Evolutionary conservation across 2,888 invertebrate genomes (phyloP), one percentile per base, ranked within the genome.

Genomic region (Coenonympha glycerion): DNA sequence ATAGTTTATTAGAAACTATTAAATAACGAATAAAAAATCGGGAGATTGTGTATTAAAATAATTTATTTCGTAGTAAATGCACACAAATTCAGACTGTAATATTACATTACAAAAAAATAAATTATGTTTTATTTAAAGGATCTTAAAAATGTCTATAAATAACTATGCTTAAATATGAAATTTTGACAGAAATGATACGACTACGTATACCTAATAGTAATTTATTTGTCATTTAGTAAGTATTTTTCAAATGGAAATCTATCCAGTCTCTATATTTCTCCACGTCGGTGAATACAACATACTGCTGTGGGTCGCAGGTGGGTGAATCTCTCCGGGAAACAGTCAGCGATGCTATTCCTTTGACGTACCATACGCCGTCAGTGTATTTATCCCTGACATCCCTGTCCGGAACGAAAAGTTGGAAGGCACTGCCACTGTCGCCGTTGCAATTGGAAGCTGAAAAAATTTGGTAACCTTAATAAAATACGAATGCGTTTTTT

Each of bases 251-350:
- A 39, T 69, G 47, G 1, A 1, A 26, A 9, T 50, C 46, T 13
- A 54, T 50, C 53, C 53, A 54, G 11, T 39, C 21, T 15, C 24
- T n/a, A 18, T 50, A 54, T 47, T 50, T 54, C 2, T 30, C 44
- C 3, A 54, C 45, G 19, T 54, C 54, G 4, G 54, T 54, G 42
- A 76, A 72, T 69, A 65, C 68, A 63, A 30, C 39, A 6, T 49
- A 55, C 19, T 40, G 33, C 6, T 42, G 19, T 1, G 52, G 55
- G 22, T 55, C 47, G 11, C 51, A 55, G 8, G 49, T 40, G 1
- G 52, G 41, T 8, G 36, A 31, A 18, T 52, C 48, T 2, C n/a
- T 22, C 16, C 41, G 47, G 3, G 55, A 39, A n/a, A 53, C 40
- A 4, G 19, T 49, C 3, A 39, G 8, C 3, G 53, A 49, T 3